Conservation (phyloP, 1,140 invertebrate genomes). For the Papilio helenus region DNA sequence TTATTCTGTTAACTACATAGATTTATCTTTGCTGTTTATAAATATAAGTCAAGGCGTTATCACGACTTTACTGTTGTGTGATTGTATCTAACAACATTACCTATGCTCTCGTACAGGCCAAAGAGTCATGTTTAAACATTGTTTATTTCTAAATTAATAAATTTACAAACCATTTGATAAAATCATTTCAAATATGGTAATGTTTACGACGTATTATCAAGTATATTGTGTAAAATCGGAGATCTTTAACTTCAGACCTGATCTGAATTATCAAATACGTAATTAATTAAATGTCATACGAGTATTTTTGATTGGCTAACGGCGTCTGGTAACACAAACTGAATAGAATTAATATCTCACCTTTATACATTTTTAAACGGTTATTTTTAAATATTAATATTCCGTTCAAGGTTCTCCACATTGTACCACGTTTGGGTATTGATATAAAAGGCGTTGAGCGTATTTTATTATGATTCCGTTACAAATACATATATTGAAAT, state of each 20-base stretch:
- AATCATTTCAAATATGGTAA: too few species aligned
- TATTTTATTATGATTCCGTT: conserved; percentile 40
- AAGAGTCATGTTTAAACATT: too few species aligned
- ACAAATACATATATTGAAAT: conserved; percentile 35
- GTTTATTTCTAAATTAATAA: too few species aligned
- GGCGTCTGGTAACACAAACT: conserved; percentile 59
- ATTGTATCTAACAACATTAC: too few species aligned
- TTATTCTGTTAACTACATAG: too few species aligned
- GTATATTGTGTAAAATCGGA: conserved; percentile 24
- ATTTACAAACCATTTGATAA: too few species aligned
- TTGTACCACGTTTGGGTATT: conserved; percentile 53
- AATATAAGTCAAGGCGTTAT: too few species aligned
- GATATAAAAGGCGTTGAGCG: conserved; percentile 45
- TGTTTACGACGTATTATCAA: neutral
- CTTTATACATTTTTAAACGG: conserved; percentile 69
- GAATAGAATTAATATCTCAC: conserved; percentile 63
- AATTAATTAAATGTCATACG: conserved; percentile 71
- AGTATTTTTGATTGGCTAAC: conserved; percentile 73
- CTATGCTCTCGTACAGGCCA: too few species aligned
- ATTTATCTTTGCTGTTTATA: too few species aligned
- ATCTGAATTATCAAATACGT: conserved; percentile 42
- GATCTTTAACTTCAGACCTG: conserved; percentile 52
- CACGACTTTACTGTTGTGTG: too few species aligned
- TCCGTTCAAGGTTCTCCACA: conserved; percentile 64
- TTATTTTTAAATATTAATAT: conserved; percentile 69